Base-by-base conservation (phyloP, 2,888 invertebrate species). In the Isoperla grammatica region DNA sequence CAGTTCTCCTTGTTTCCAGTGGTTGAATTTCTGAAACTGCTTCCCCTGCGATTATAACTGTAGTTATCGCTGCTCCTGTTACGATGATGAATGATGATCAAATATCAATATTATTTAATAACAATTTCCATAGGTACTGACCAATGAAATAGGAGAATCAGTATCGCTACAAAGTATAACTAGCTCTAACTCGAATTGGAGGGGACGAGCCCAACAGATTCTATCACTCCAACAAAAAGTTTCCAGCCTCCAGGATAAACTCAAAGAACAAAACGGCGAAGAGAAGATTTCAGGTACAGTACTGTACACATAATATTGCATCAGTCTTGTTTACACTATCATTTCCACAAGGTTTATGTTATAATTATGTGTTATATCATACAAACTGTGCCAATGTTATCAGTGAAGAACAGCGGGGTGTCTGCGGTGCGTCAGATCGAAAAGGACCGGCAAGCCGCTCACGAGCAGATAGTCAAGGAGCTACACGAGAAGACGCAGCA, bases 151-250 rank as follows among this genome's bases (percentile, higher is more conserved):
- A 13, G 90, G 90, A 0, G 87, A 89, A 59, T 81, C 79, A 66
- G 81, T 86, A 42, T 82, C 80, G 2, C 83, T 82, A 67, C 76
- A 88, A 9, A 81, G 81, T 66, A 78, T 79, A 56, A 70, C 87
- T 35, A 79, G 79, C 53, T 78, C 78, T 65, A 78, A 79, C 61
- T 74, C 80, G 54, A 82, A 81, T 11, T 90, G 90, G 89, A 83
- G 87, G 64, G 90, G 90, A 0, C 78, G 90, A 64, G 86, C 89
- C 1, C 88, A 90, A 68, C 86, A 88, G 69, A 88, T 90, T 61
- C 71, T 83, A 1, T 73, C 82, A 12, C 72, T 90, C 50, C 87
- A 87, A 69, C 81, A 82, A 56, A 87, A 85, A 74, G 75, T 88
- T 53, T 72, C 72, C 5, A 87, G 89, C 54, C 71, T 89, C 0